These are phyloP conservation scores for Callimorpha dominula DNA, from an alignment of 2,888 invertebrate genomes.

Conservation along the genomic window DNA sequence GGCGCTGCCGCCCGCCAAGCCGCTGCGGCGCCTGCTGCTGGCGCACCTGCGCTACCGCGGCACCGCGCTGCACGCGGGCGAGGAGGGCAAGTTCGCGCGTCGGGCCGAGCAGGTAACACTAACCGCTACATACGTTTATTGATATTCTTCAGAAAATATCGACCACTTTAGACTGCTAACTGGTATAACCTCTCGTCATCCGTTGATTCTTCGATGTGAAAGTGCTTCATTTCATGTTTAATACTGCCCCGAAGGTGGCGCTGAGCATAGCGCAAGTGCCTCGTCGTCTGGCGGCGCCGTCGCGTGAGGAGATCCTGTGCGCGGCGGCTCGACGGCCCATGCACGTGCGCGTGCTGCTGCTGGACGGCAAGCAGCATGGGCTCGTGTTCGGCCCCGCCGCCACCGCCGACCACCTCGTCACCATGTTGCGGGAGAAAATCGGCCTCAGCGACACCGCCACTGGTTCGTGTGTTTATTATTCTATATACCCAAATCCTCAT, in stretches of 20 bases:
- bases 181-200: too few species aligned
- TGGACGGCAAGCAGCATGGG: conserved; percentile 98
- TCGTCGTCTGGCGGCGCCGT: conserved; percentile 95
- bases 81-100: conserved; percentile 97
- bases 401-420: conserved; percentile 95
- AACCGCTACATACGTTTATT: too few species aligned
- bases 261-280: conserved; percentile 85
- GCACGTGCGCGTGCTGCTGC: conserved; percentile 95
- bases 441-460: conserved; percentile 93
- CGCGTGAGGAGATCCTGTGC: conserved; percentile 96
- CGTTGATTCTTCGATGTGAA: too few species aligned
- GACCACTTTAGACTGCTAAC: too few species aligned
- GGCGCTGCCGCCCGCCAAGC: conserved; percentile 94
- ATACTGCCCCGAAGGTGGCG: conserved; percentile 74
- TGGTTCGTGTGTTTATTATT: conserved; percentile 72
- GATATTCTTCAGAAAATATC: too few species aligned
- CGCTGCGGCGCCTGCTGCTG: conserved; percentile 94
- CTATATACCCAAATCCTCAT: too few species aligned
- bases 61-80: conserved; percentile 93
- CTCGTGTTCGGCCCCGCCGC: conserved; percentile 98
- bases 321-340: conserved; percentile 96
- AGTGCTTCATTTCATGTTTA: too few species aligned
- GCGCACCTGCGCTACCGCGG: conserved; percentile 96
- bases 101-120: conserved; percentile 97
- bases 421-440: conserved; percentile 95